Base-by-base conservation (phyloP, 2,888 invertebrate species). In the Linnaemya tessellans region DNA sequence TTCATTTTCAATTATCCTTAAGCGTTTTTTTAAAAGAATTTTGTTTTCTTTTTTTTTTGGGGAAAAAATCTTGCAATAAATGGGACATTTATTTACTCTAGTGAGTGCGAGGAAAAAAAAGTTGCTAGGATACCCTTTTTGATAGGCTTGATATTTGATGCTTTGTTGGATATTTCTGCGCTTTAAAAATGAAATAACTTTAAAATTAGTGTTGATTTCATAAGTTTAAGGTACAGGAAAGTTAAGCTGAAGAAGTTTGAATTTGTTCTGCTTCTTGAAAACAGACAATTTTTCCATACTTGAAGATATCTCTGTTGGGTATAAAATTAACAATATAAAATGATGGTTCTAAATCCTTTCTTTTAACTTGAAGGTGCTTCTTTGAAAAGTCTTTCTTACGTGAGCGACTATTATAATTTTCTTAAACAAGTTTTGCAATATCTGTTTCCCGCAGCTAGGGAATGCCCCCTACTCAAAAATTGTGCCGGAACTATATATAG, bases 1-100 rank as follows among this genome's bases (percentile, higher is more conserved):
- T 85, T 82, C 85, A 78, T 81, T 84, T 84, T 84, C 81, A 82
- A 85, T 85, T 85, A 85, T 85, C 85, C 82, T 82, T 74, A 85
- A 82, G 82, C 79, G 43, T 71, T 77, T 75, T 77, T 71, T 41
- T 60, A 49, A 74, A 73, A 67, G 43, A 46, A 46, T 56, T 20
- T 68, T 51, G 30, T 58, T 35, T 49, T 43, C 1, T 49, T 80
- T 70, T 58, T 25, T 25, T 51, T 22, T 13, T 18, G 3, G 4
- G 5, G 20, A 68, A 41, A 65, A 43, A 75, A 51, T 49, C 35
- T 62, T 35, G 1, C n/a, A 49, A 56, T 60, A 81, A 78, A 25
- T 74, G 30, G 64, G 77, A 46, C 80, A 77, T 18, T 74, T 70
- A 70, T 51, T 68, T 46, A 25, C 35, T 49, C 8, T 35, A 10